phyloP scores from a whole-genome alignment of 2,113 vertebrate species.

The Triplophysa tibetana region DNA sequence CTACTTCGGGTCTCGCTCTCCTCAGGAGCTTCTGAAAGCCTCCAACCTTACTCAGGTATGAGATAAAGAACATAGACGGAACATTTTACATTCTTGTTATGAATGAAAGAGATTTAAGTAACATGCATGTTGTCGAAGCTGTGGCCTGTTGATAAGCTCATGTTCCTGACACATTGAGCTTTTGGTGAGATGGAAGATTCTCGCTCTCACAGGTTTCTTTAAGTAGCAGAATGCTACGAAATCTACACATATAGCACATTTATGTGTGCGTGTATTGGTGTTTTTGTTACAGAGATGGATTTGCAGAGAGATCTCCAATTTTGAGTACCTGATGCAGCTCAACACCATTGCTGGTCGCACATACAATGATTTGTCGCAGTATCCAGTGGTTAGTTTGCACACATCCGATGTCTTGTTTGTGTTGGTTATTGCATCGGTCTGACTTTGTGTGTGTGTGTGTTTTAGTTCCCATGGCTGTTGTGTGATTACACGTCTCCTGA shows the following conservation, averaged over 20 bases:
- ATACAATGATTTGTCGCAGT: constrained; percentile 96
- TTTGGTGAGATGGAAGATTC: background rate
- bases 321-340: constrained; percentile 97
- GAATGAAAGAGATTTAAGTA: background rate
- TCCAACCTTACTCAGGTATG: constrained; percentile 94
- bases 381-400: constrained; percentile 86
- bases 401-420: background rate
- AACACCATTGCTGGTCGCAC: constrained; percentile 96
- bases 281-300: constrained; percentile 88
- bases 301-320: constrained; percentile 94
- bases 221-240: background rate
- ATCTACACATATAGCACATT: background rate
- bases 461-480: constrained; percentile 94
- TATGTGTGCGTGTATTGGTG: constrained; percentile 26
- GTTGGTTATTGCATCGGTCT: background rate
- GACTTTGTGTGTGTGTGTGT: constrained; percentile 14
- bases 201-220: background rate
- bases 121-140: background rate
- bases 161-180: too few relatives aligned
- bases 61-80: background rate
- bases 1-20: constrained; percentile 89
- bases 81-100: background rate
- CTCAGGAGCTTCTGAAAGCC: constrained; percentile 91
- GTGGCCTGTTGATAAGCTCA: too few relatives aligned
- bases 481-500: constrained; percentile 86